These are phyloP conservation scores for Indicator maculatus DNA, from an alignment of 2,113 vertebrate genomes.

Conservation along the genomic window DNA sequence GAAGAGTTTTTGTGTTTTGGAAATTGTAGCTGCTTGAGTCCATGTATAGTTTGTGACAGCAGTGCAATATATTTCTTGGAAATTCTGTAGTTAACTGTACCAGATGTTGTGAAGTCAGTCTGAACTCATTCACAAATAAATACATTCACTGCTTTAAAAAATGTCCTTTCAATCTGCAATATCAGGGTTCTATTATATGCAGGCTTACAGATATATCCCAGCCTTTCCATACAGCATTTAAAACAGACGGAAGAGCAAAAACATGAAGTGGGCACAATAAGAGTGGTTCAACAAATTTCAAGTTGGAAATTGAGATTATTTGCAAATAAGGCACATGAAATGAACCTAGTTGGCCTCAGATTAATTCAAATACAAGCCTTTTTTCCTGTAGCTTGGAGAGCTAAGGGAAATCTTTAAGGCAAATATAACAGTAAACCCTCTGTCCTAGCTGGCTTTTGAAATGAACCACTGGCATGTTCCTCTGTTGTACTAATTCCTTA, in stretches of 20 bases:
- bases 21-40: background rate
- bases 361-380: background rate
- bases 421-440: background rate
- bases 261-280: background rate
- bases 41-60: background rate
- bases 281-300: background rate
- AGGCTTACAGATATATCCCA: slow-evolving; percentile 1
- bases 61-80: background rate
- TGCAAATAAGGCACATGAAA: background rate
- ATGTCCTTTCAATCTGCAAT: background rate
- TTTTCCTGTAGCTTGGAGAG: background rate
- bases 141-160: background rate
- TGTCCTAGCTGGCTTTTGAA: background rate
- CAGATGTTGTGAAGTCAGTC: background rate
- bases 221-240: background rate
- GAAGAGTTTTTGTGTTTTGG: background rate
- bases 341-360: background rate
- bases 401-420: background rate
- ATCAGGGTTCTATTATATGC: background rate
- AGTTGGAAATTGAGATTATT: background rate
- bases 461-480: background rate
- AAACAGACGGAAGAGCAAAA: background rate
- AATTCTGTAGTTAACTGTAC: background rate
- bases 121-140: background rate
- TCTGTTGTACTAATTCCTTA: background rate